Base-by-base conservation (phyloP, 2,888 invertebrate species). In the Meteorus cinctellus region DNA sequence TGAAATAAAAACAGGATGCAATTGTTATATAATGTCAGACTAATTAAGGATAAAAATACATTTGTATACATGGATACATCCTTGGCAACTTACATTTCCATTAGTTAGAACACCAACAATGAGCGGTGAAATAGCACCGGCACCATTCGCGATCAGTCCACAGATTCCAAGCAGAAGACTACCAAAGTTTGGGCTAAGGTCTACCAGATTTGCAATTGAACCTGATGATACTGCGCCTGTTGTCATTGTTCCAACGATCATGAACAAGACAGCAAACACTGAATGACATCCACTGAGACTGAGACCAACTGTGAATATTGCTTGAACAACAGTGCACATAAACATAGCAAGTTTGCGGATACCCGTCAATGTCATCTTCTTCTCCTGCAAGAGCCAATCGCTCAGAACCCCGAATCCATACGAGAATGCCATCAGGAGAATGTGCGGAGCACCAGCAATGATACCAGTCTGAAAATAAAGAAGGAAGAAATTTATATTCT, bases 141-240 rank as follows among this genome's bases (percentile, higher is more conserved):
- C 91, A 45, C 91, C 86, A 41, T 92, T 91, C 0, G 92, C 91
- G 55, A 93, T 89, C 84, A 92, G 91, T 65, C 93, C 93, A 65
- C 91, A 91, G 16, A 94, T 90, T 0, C 94, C 94, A 65, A 94
- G 89, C 4, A 92, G 89, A 51, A 94, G 90, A 77, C 92, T 91
- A 10, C 91, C 91, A 82, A 91, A 92, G 85, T 93, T 93, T 0
- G 93, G 93, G 77, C 94, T 92, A 59, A 94, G 90, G 82, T 95
- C 94, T 12, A 95, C 93, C 72, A 94, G 91, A 76, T 91, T 92
- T 5, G 94, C 92, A 41, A 94, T 87, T 1, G 93, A 92, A 0
- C 94, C 94, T 0, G 94, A 92, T 0, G 94, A 93, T 3, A 93
- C 91, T 0, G 94, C 93, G 0, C 95, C 95, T 83, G 93, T 93